These are phyloP conservation scores for Brienomyrus brachyistius DNA, from an alignment of 2,113 vertebrate genomes.

Conservation along the genomic window DNA sequence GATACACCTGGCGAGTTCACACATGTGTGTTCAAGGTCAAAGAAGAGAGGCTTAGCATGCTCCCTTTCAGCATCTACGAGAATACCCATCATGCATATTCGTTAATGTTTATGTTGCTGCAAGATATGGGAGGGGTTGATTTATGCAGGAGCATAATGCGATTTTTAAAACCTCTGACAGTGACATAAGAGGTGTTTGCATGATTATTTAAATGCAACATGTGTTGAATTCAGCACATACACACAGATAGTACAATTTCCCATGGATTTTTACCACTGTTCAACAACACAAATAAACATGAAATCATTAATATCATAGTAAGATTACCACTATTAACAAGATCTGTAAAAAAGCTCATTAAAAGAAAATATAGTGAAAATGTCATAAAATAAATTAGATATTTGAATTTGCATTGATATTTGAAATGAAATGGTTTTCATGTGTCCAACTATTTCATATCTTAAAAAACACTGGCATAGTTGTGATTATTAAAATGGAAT, in stretches of 20 bases:
- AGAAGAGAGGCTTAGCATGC: neutral
- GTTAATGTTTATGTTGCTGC: neutral
- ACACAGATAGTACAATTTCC: neutral
- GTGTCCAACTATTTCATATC: neutral
- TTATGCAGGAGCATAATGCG: neutral
- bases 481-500: neutral
- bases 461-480: neutral
- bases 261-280: neutral
- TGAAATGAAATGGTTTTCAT: neutral
- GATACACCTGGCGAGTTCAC: neutral
- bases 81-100: neutral
- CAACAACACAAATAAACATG: neutral
- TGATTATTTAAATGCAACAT: neutral
- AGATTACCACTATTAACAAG: neutral
- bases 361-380: neutral
- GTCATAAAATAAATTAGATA: neutral
- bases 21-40: neutral
- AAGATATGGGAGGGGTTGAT: neutral
- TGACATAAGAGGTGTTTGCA: neutral
- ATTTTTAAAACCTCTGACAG: neutral
- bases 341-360: neutral
- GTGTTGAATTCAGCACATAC: neutral
- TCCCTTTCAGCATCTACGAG: neutral
- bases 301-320: neutral
- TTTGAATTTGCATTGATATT: neutral